phyloP scores from a whole-genome alignment of 2,113 vertebrate species.

The Myotis brandtii region DNA sequence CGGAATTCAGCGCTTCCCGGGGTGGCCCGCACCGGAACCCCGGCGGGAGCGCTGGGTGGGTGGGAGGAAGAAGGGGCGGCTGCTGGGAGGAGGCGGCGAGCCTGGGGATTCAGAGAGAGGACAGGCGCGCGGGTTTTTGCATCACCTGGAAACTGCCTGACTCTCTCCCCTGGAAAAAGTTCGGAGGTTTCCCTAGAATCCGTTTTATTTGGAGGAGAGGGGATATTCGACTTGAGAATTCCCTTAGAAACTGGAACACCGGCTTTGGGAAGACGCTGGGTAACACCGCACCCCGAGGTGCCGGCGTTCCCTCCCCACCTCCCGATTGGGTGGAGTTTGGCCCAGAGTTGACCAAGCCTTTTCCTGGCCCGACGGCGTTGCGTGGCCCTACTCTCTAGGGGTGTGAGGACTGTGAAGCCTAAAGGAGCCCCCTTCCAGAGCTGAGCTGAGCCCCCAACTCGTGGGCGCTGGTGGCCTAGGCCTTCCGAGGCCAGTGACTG shows the following conservation, averaged over 20 bases:
- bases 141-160: neutral
- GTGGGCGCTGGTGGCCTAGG: neutral
- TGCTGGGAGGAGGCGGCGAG: neutral
- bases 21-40: neutral
- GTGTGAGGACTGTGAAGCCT: neutral
- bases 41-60: neutral
- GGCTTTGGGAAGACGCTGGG: neutral
- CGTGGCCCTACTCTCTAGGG: neutral
- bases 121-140: neutral
- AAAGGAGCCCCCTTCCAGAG: neutral
- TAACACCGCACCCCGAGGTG: neutral
- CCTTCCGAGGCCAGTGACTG: neutral
- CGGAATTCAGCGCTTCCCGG: constrained; percentile 54
- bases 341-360: neutral
- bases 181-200: constrained; percentile 1
- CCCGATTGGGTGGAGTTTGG: neutral
- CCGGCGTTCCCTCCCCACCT: neutral
- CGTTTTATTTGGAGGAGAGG: neutral
- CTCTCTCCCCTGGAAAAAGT: neutral
- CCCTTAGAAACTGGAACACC: neutral
- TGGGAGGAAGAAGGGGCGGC: neutral
- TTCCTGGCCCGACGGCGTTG: neutral
- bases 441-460: neutral
- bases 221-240: neutral
- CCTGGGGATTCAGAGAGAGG: neutral